These are phyloP conservation scores for Felis chaus DNA, from an alignment of 2,113 vertebrate species.

Conservation along the genomic window DNA sequence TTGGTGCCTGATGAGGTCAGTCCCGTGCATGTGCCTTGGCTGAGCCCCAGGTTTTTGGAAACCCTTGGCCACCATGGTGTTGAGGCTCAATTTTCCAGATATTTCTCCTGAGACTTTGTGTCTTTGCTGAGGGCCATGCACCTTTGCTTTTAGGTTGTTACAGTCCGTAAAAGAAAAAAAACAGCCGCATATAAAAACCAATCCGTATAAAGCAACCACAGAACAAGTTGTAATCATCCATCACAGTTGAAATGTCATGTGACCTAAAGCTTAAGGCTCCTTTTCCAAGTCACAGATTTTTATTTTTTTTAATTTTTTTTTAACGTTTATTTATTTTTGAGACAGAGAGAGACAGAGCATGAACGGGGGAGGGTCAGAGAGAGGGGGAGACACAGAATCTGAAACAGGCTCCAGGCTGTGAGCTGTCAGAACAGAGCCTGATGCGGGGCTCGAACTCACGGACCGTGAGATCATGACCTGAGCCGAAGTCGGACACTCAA, in stretches of 20 bases:
- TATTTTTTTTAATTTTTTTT: too few species aligned
- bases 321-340: too few species aligned
- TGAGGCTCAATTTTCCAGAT: neutral
- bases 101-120: neutral
- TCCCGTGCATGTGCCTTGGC: neutral
- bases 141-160: neutral
- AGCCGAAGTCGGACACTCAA: too few species aligned
- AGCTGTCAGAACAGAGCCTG: too few species aligned
- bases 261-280: neutral
- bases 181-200: neutral
- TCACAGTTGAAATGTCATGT: neutral
- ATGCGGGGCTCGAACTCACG: too few species aligned
- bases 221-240: neutral
- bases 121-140: neutral
- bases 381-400: too few species aligned
- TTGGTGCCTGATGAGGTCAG: neutral
- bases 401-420: too few species aligned
- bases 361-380: too few species aligned
- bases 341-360: too few species aligned
- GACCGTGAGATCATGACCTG: too few species aligned
- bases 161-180: slow-evolving; percentile 12
- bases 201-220: neutral
- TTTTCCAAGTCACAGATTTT: neutral
- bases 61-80: neutral
- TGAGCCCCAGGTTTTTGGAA: neutral